Evolutionary conservation across 1,140 invertebrate species (phyloP), one percentile per base, ranked within the genome.

Genomic region (Diorhabda sublineata): DNA sequence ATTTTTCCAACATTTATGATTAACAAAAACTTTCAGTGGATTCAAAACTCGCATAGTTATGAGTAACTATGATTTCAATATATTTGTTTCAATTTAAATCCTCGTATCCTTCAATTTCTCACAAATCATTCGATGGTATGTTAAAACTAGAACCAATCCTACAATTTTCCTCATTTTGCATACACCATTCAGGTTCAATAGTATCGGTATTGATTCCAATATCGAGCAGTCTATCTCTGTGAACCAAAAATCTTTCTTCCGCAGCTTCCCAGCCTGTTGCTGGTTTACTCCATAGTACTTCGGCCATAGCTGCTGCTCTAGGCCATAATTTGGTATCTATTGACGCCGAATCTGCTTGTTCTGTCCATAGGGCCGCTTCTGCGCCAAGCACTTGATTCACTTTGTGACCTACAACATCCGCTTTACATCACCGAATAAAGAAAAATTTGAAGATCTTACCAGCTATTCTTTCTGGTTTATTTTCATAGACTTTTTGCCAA

Each of bases 401-500:
- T 69, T 67, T 74, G 7, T 69, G 57, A 42, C 73, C 73, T 74
- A 67, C 58, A 67, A 71, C 4, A 52, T 3, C 3, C 47, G 47
- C 47, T 26, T 26, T 26, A 26, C 26, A 26, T 26, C 26, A 26
- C 26, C 26, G 26, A 52, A 52, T n/a, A 52, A 52, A 8, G 45
- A 52, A 52, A 52, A 8, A 52, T 52, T 52, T 52, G n/a, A 26
- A 26, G 26, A 26, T 26, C 41, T 63, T 78, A 11, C 82, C 80
- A 2, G 83, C 85, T 65, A 94, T 87, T 4, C 81, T 74, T 41
- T 81, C 79, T 2, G 91, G 87, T 71, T 87, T 89, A 79, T 94
- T 94, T 4, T 90, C 85, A 75, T 95, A 95, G 5, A 94, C 86
- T 73, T 88, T 90, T 80, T 95, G 92, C 93, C 93, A 95, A 3